A percentile compares a stretch with the other conserved stretches of the same genome.
Conservation (phyloP, 1,140 invertebrate species). For the Asobara japonica region DNA sequence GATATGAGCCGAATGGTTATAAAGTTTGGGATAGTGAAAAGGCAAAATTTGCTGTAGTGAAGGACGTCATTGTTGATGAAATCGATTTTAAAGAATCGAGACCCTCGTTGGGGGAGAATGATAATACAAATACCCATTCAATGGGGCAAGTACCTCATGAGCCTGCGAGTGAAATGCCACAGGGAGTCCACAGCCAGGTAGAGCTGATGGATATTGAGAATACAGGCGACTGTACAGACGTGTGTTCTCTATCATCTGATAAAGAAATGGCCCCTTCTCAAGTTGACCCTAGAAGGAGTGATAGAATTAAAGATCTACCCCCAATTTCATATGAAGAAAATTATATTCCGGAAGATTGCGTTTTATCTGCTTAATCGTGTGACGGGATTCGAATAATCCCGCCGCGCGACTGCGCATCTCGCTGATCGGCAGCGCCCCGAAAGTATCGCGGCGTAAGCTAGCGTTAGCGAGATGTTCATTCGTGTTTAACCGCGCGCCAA, state of each 20-base stretch:
- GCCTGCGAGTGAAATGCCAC: slow-evolving; percentile 32
- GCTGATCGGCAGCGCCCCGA: too few species aligned
- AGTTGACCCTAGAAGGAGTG: background rate
- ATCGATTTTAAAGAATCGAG: slow-evolving; percentile 50
- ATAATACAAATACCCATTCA: background rate
- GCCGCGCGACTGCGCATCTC: too few species aligned
- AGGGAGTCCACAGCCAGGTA: slow-evolving; percentile 35
- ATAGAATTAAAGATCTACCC: background rate
- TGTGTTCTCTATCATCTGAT: background rate
- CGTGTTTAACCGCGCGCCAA: too few species aligned
- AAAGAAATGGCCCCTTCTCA: background rate
- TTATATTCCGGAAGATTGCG: background rate
- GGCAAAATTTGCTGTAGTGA: slow-evolving; percentile 50
- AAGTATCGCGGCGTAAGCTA: too few species aligned
- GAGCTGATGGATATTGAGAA: slow-evolving; percentile 10
- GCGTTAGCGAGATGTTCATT: too few species aligned
- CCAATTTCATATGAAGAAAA: background rate
- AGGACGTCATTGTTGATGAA: slow-evolving; percentile 61
- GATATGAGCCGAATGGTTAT: slow-evolving; percentile 62
- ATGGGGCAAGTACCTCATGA: slow-evolving; percentile 28
- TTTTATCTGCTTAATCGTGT: background rate
- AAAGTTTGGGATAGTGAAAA: slow-evolving; percentile 53
- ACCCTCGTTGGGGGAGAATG: slow-evolving; percentile 21
- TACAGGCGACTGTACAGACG: background rate
- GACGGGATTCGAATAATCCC: too few species aligned